Conservation (phyloP, 2,888 invertebrate genomes). For the Unio delphinus region DNA sequence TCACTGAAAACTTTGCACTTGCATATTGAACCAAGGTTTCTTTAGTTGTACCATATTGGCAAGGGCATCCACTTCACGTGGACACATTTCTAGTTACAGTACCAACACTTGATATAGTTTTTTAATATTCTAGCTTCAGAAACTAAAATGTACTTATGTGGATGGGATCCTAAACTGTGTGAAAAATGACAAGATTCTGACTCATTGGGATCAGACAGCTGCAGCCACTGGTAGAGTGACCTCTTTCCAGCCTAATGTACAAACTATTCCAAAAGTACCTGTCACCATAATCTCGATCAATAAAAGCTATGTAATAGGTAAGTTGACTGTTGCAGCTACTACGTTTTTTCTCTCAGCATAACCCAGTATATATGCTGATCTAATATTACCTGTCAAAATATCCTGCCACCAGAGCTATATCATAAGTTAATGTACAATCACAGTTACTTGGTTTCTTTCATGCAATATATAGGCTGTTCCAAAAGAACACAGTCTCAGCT, state of each 20-base stretch:
- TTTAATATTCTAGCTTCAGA: constrained; percentile 56
- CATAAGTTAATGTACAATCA: too few relatives aligned
- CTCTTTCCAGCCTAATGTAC: constrained; percentile 65
- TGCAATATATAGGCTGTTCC: too few relatives aligned
- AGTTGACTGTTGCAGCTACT: neutral
- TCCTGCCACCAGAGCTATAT: too few relatives aligned
- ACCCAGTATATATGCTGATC: too few relatives aligned
- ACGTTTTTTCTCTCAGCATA: too few relatives aligned
- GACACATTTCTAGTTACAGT: constrained; percentile 5
- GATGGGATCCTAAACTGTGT: constrained; percentile 63
- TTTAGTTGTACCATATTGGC: neutral
- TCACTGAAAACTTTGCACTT: too few relatives aligned
- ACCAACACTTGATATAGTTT: neutral
- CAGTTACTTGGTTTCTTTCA: too few relatives aligned
- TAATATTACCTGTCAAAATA: too few relatives aligned
- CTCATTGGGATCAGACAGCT: constrained; percentile 67
- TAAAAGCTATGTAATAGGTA: constrained; percentile 50
- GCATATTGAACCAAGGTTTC: neutral
- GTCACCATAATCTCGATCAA: constrained; percentile 47
- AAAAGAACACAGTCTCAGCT: too few relatives aligned
- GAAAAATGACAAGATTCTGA: constrained; percentile 40
- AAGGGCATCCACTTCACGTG: neutral
- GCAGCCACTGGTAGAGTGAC: constrained; percentile 67
- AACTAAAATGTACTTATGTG: constrained; percentile 67
- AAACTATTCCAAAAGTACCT: constrained; percentile 64